phyloP scores from a whole-genome alignment of 2,113 vertebrate genomes.

The Amphiprion percula region DNA sequence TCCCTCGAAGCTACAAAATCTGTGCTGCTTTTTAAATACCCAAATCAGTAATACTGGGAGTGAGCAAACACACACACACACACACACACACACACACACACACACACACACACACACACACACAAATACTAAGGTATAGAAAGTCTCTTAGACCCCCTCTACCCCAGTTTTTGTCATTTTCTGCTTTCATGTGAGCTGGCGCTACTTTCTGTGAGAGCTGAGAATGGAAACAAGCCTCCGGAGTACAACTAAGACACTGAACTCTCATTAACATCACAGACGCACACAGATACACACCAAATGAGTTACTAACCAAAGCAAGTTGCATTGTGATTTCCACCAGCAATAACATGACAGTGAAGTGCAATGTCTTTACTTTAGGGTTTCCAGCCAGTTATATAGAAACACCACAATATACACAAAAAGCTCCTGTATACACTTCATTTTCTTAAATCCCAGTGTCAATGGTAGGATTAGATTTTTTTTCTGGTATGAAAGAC shows the following conservation, averaged over 20 bases:
- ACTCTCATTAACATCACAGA: conserved; percentile 19
- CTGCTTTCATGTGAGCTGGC: conserved; percentile 10
- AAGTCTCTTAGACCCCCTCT: conserved; percentile 41
- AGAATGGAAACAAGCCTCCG: conserved; percentile 29
- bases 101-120: neutral
- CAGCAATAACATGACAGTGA: neutral
- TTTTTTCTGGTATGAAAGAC: no score
- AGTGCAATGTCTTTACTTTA: no score
- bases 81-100: neutral
- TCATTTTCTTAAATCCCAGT: no score
- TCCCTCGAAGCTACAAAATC: conserved; percentile 57
- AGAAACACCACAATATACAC: no score
- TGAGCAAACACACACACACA: neutral
- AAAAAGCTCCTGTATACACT: no score
- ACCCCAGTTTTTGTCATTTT: conserved; percentile 18
- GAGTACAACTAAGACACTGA: conserved; percentile 17
- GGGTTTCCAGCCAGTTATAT: no score
- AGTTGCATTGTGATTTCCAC: neutral
- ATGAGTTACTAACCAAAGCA: neutral
- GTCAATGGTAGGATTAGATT: no score
- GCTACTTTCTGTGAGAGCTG: conserved; percentile 10
- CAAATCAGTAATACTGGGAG: conserved; percentile 46
- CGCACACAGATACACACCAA: neutral
- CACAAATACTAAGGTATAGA: conserved; percentile 16
- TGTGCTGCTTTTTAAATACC: conserved; percentile 58